Evolutionary conservation across 2,888 invertebrate species (phyloP).

Genomic region (Mallateleia sp.): DNA sequence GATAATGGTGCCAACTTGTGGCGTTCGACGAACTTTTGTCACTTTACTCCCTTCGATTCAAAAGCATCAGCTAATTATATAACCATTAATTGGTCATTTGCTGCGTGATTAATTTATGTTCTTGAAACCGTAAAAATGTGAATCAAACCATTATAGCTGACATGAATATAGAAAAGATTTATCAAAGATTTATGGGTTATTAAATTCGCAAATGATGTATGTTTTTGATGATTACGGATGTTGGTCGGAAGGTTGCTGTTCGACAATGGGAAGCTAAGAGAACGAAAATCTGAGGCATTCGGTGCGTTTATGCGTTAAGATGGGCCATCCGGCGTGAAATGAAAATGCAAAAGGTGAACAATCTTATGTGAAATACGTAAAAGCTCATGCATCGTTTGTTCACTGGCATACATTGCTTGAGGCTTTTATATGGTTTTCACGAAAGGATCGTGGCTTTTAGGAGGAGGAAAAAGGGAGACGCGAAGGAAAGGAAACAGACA

Average conservation of each 20-base stretch:
- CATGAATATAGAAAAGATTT: too few relatives aligned
- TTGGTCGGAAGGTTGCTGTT: background rate
- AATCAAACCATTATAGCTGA: background rate
- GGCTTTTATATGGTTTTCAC: slow-evolving; percentile 50
- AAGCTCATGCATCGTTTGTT: slow-evolving; percentile 60
- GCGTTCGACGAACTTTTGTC: slow-evolving; percentile 69
- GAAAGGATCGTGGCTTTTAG: slow-evolving; percentile 51
- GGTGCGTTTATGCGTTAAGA: slow-evolving; percentile 14
- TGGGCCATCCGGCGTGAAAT: slow-evolving; percentile 47
- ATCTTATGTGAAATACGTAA: slow-evolving; percentile 52
- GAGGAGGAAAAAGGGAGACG: slow-evolving; percentile 26
- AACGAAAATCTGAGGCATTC: slow-evolving; percentile 15
- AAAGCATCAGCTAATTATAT: slow-evolving; percentile 64
- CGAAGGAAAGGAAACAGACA: slow-evolving; percentile 78
- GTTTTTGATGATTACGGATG: background rate
- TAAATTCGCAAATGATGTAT: background rate
- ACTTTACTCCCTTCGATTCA: slow-evolving; percentile 46
- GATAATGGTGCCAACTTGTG: slow-evolving; percentile 84
- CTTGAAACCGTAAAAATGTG: background rate
- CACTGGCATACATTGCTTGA: slow-evolving; percentile 30
- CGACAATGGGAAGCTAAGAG: slow-evolving; percentile 21
- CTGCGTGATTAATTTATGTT: slow-evolving; percentile 56
- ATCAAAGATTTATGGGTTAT: too few relatives aligned
- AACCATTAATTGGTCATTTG: slow-evolving; percentile 68
- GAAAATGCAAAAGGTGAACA: slow-evolving; percentile 64